These are phyloP conservation scores for Melieria omissa DNA, from an alignment of 2,888 invertebrate genomes.

Conservation along the genomic window DNA sequence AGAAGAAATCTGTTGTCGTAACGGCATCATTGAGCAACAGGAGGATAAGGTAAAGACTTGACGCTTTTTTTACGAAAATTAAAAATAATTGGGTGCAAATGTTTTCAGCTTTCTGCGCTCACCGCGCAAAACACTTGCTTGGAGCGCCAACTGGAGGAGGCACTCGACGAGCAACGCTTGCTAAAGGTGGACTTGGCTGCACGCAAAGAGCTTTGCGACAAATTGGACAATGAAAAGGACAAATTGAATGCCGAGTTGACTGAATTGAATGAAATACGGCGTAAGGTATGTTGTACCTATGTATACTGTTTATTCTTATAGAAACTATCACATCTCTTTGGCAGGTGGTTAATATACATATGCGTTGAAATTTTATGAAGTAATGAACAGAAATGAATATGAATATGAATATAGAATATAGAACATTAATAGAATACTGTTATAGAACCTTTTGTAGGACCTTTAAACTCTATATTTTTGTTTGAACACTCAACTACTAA, in stretches of 20 bases:
- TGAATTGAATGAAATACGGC: conserved; percentile 66
- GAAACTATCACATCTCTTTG: no score
- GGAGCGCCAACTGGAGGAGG: conserved; percentile 74
- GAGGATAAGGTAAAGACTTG: conserved; percentile 69
- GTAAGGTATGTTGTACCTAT: conserved; percentile 49
- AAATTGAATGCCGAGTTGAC: conserved; percentile 70
- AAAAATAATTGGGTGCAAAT: not conserved
- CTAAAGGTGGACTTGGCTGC: conserved; percentile 73
- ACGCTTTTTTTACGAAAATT: not conserved
- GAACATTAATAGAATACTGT: no score
- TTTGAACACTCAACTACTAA: no score
- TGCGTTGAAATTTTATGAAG: not conserved
- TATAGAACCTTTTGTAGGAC: no score
- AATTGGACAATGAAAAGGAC: conserved; percentile 77
- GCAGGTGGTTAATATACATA: no score
- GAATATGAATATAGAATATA: no score
- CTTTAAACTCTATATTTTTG: no score
- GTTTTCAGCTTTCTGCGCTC: conserved; percentile 62
- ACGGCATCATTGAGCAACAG: conserved; percentile 69
- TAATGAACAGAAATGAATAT: not conserved
- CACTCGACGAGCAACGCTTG: conserved; percentile 70
- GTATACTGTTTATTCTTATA: no score
- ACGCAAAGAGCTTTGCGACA: conserved; percentile 72
- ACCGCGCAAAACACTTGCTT: conserved; percentile 72
- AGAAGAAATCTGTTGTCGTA: conserved; percentile 71